Evolutionary conservation across 2,113 vertebrate species (phyloP).

Genomic region (Coreoperca whiteheadi): DNA sequence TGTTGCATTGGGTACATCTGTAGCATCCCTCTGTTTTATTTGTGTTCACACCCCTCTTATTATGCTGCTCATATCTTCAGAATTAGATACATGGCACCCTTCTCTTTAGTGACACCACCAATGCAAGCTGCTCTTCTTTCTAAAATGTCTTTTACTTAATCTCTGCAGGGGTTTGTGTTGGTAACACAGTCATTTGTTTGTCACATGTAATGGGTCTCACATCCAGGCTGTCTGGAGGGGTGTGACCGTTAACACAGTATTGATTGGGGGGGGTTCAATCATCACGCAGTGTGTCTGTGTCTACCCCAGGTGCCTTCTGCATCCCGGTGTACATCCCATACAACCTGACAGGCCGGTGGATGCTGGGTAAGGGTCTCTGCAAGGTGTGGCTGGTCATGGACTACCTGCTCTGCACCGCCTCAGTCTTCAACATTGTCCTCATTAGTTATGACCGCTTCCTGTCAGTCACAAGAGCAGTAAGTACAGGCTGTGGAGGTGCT

Average conservation of each 20-base stretch:
- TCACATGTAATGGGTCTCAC: slow-evolving; percentile 25
- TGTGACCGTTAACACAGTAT: slow-evolving; percentile 9
- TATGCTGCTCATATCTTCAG: slow-evolving; percentile 36
- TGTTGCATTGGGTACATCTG: slow-evolving; percentile 6
- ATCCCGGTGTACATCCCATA: slow-evolving; percentile 92
- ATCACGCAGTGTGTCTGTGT: slow-evolving; percentile 30
- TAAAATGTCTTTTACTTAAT: background rate
- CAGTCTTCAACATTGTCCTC: slow-evolving; percentile 93
- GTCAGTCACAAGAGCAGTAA: slow-evolving; percentile 93
- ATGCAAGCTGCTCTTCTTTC: slow-evolving; percentile 7
- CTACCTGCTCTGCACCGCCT: slow-evolving; percentile 91
- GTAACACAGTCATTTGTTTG: background rate
- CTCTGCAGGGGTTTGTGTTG: slow-evolving; percentile 3
- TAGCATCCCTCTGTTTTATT: background rate
- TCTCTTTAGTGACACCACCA: background rate
- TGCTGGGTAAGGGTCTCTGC: slow-evolving; percentile 86
- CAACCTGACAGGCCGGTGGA: slow-evolving; percentile 83
- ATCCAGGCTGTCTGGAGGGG: slow-evolving; percentile 11
- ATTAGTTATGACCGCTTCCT: slow-evolving; percentile 95
- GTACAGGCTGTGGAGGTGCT: slow-evolving; percentile 70
- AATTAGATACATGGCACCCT: background rate
- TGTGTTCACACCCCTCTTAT: background rate
- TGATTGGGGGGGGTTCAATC: slow-evolving; percentile 25
- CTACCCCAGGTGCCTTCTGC: slow-evolving; percentile 86
- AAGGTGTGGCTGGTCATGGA: slow-evolving; percentile 90